A percentile compares a stretch with the other conserved stretches of the same genome.
Evolutionary conservation across 1,140 invertebrate species (phyloP).

Genomic region (Drosophila kikkawai): DNA sequence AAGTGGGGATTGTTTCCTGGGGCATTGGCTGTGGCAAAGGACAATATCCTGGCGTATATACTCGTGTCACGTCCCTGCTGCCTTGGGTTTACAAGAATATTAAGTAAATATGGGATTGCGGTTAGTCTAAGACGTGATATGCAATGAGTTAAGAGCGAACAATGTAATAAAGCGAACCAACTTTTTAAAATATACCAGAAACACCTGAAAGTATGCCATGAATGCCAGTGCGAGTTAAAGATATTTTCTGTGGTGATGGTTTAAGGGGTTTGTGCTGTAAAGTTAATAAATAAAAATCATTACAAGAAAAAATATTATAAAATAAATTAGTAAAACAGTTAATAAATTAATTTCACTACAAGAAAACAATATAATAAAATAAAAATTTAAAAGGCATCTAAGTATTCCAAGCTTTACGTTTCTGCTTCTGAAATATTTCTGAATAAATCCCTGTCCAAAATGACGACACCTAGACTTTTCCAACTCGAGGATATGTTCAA

Average conservation of each 20-base stretch:
- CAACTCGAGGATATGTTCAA: constrained; percentile 44
- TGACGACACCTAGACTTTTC: constrained; percentile 39
- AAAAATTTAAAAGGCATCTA: neutral
- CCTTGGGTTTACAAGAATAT: constrained; percentile 92
- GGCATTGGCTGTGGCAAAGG: constrained; percentile 97
- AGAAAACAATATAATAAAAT: neutral
- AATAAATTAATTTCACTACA: neutral
- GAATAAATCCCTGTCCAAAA: constrained; percentile 4
- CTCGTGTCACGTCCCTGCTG: constrained; percentile 90
- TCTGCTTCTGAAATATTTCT: neutral
- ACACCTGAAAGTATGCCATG: constrained; percentile 18
- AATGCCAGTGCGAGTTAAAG: too few species aligned
- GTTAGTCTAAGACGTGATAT: constrained; percentile 74
- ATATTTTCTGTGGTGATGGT: neutral
- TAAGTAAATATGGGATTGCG: constrained; percentile 64
- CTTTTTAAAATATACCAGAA: neutral
- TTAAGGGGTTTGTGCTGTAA: neutral
- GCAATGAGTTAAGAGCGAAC: constrained; percentile 39
- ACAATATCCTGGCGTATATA: constrained; percentile 92
- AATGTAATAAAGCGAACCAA: constrained; percentile 41
- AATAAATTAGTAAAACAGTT: neutral
- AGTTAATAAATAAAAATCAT: neutral
- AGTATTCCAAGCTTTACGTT: neutral
- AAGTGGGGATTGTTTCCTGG: constrained; percentile 96
- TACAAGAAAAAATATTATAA: neutral